Evolutionary conservation across 2,888 invertebrate genomes (phyloP), one percentile per base, ranked within the genome.

Genomic region (Drosophila leonis): DNA sequence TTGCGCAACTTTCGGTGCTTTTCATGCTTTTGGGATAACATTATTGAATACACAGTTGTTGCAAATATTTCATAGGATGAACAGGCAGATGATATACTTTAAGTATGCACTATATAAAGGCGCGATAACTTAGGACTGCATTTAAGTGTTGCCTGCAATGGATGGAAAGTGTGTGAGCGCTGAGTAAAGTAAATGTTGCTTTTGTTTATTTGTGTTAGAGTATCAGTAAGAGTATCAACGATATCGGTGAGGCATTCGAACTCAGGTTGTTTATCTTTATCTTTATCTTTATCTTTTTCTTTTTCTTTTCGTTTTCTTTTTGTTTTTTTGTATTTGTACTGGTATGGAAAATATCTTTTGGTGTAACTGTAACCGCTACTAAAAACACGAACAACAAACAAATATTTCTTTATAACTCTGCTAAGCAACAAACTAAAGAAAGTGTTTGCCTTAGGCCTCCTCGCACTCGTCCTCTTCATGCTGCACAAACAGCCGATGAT

Each of bases 401-500:
- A 80, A 71, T 64, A 61, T 44, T 57, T 48, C 15, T 20, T 31
- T 39, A 35, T 60, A 71, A 66, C 71, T 46, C 69, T 49, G 62
- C 57, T 64, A 70, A 69, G 48, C 80, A 68, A 64, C 73, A 76
- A 74, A 63, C 65, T 56, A 54, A 72, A 72, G 44, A 49, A 29
- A 65, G 42, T 44, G 7, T 51, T 12, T 35, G 29, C 8, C 51
- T 87, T 91, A 92, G 49, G 92, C 91, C 66, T 91, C 90, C 49
- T 91, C 59, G 48, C 57, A 92, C 92, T 92, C 92, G 65, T 90
- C 91, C 33, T 92, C 92, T 61, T 91, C 91, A 66, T 79, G 82
- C 62, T 84, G 87, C n/a, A 89, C 86, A 41, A 91, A 90, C 24
- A 91, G 64, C 42, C 90, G 85, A 67, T 88, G 91, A 65, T 89